A percentile compares a stretch with the other conserved stretches of the same genome.
Conservation (phyloP, 2,888 invertebrate genomes). For the Pelosia muscerda region DNA sequence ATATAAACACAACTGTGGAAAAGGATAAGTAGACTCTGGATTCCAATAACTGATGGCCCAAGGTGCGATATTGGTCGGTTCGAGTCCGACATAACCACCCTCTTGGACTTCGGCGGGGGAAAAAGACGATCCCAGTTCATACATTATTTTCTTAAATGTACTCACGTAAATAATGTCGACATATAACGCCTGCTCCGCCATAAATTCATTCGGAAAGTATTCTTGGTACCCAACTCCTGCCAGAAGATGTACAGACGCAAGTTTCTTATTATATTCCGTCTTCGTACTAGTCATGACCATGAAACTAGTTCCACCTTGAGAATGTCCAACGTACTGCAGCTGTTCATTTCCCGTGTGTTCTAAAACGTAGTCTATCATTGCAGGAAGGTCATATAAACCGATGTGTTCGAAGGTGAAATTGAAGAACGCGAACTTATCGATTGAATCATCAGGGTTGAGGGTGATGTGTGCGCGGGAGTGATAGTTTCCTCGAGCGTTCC, state of each 20-base stretch:
- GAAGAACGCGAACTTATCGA: conserved; percentile 64
- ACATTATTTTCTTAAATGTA: too few relatives aligned
- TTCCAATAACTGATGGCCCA: too few relatives aligned
- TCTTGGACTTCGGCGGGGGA: too few relatives aligned
- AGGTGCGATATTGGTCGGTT: too few relatives aligned
- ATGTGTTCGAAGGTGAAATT: conserved; percentile 77
- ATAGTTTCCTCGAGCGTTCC: conserved; percentile 92
- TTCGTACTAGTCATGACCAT: conserved; percentile 64
- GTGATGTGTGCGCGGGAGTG: conserved; percentile 81
- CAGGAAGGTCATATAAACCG: conserved; percentile 67
- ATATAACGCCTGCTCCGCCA: conserved; percentile 28
- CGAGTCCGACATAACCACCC: too few relatives aligned
- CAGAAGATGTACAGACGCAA: conserved; percentile 69
- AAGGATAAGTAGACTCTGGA: too few relatives aligned
- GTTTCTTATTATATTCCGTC: conserved; percentile 70
- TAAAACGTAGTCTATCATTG: conserved; percentile 73
- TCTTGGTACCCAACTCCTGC: conserved; percentile 72
- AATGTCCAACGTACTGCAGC: conserved; percentile 78
- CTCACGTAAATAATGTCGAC: conserved; percentile 70
- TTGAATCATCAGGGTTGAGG: conserved; percentile 61
- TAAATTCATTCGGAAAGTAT: conserved; percentile 58
- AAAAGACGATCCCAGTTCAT: too few relatives aligned
- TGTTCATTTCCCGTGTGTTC: conserved; percentile 57
- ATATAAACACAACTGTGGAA: too few relatives aligned
- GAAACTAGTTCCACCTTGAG: conserved; percentile 76